A percentile compares a stretch with the other conserved stretches of the same genome.
These are phyloP conservation scores for Tetragnatha montana DNA, from an alignment of 2,888 invertebrate genomes.

Conservation along the genomic window DNA sequence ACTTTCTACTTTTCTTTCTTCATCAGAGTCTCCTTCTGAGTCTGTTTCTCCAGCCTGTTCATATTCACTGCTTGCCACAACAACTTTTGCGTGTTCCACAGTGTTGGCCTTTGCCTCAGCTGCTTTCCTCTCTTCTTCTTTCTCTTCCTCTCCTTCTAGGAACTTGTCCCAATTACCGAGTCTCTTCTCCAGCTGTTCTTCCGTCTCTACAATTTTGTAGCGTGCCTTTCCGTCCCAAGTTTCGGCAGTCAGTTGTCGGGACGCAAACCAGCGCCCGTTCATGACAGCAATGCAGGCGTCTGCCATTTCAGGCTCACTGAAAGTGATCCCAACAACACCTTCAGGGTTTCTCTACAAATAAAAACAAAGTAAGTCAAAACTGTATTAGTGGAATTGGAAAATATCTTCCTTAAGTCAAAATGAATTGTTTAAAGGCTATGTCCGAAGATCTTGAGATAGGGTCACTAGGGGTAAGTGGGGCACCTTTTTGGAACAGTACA, in stretches of 20 bases:
- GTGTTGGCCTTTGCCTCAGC: neutral
- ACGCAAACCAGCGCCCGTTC: slow-evolving; percentile 92
- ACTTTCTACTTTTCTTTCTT: neutral
- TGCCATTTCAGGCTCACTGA: slow-evolving; percentile 92
- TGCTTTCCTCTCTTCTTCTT: neutral
- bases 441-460: too few species aligned
- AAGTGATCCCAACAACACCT: slow-evolving; percentile 94
- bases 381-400: too few species aligned
- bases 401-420: too few species aligned
- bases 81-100: neutral
- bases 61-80: slow-evolving; percentile 19
- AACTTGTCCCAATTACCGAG: slow-evolving; percentile 91
- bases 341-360: slow-evolving; percentile 87
- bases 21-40: slow-evolving; percentile 64
- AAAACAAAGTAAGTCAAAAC: neutral
- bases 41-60: slow-evolving; percentile 66
- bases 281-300: slow-evolving; percentile 91
- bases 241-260: slow-evolving; percentile 88
- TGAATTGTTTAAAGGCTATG: too few species aligned
- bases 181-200: slow-evolving; percentile 87
- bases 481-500: too few species aligned
- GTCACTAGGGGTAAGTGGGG: too few species aligned
- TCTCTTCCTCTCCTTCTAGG: slow-evolving; percentile 76
- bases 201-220: slow-evolving; percentile 92
- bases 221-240: slow-evolving; percentile 97